phyloP scores from a whole-genome alignment of 2,888 invertebrate genomes.

The Rotaria magnacalcarata region DNA sequence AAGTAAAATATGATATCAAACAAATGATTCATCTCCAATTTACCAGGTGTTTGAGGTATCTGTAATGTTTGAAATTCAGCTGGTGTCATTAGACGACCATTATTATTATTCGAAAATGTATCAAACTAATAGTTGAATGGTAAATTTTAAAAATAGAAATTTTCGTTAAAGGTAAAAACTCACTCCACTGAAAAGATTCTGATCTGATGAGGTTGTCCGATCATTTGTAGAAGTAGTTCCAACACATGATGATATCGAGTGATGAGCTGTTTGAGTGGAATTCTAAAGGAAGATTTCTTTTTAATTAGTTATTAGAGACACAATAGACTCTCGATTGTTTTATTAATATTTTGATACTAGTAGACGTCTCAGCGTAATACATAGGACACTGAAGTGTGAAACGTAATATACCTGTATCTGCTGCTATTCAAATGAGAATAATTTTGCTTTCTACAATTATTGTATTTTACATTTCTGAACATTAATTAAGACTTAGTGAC shows the following conservation, averaged over 20 bases:
- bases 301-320: no score
- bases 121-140: background rate
- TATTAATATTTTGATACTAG: no score
- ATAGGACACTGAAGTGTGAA: no score
- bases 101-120: background rate
- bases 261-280: no score
- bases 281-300: background rate
- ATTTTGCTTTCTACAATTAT: no score
- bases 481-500: no score
- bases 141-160: background rate
- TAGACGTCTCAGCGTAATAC: no score
- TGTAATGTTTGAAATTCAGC: background rate
- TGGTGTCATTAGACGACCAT: conserved; percentile 27
- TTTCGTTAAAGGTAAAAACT: background rate
- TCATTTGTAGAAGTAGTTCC: background rate
- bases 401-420: no score
- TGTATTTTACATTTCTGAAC: no score
- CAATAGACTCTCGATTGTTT: no score
- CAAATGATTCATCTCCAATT: background rate
- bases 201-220: background rate
- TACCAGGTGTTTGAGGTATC: background rate
- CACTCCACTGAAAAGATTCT: background rate
- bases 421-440: no score
- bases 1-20: background rate
- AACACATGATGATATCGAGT: background rate